phyloP scores from a whole-genome alignment of 1,140 invertebrate species.

The Brachionus angularis region DNA sequence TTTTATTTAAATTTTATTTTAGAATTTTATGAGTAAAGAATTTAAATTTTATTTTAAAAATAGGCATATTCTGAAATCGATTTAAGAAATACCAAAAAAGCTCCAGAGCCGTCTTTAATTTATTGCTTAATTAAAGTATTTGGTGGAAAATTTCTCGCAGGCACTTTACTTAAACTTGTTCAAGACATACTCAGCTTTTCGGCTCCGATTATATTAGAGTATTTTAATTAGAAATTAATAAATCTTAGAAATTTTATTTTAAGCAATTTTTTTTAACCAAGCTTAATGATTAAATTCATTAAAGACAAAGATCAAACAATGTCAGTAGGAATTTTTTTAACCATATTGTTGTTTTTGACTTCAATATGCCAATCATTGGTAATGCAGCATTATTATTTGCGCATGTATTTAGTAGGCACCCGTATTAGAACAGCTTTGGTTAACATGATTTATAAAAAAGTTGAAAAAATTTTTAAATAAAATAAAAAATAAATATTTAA shows the following conservation, averaged over 20 bases:
- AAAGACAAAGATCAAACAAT: constrained; percentile 17
- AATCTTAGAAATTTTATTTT: background rate
- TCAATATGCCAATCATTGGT: constrained; percentile 80
- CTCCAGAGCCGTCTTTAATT: constrained; percentile 22
- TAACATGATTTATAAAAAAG: constrained; percentile 89
- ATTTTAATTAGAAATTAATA: background rate
- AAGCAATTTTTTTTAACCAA: background rate
- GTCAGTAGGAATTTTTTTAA: constrained; percentile 80
- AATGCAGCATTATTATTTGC: constrained; percentile 61
- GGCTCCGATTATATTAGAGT: constrained; percentile 30
- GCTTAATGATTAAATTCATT: constrained; percentile 37
- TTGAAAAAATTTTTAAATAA: no score
- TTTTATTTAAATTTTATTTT: no score
- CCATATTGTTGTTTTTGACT: constrained; percentile 69
- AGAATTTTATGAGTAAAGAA: no score
- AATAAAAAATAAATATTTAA: no score
- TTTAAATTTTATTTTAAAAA: no score
- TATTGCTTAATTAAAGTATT: constrained; percentile 32
- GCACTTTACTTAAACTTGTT: constrained; percentile 42
- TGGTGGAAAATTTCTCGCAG: constrained; percentile 43
- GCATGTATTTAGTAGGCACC: constrained; percentile 70
- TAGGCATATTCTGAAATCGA: constrained; percentile 18
- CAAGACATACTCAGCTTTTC: constrained; percentile 40
- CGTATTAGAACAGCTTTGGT: constrained; percentile 83
- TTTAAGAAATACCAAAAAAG: background rate